Evolutionary conservation across 2,113 vertebrate genomes (phyloP).

Genomic region (Haliaeetus leucogaster): DNA sequence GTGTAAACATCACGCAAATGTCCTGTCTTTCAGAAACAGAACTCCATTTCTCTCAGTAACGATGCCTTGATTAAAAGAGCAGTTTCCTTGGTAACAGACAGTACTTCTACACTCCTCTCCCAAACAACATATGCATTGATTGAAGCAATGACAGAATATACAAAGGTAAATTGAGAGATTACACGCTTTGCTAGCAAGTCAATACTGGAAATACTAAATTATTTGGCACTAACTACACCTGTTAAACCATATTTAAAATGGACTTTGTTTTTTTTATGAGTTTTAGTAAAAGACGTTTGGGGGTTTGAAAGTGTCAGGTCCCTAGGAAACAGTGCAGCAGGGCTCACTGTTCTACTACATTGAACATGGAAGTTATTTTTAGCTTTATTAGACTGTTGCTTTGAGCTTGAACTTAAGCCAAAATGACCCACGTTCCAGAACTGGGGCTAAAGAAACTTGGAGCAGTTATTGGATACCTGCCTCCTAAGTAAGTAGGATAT

Average conservation of each 20-base stretch:
- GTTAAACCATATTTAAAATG: background rate
- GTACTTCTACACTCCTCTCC: conserved; percentile 78
- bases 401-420: background rate
- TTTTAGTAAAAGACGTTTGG: background rate
- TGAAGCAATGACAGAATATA: conserved; percentile 80
- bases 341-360: background rate
- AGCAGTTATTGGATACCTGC: background rate
- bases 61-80: conserved; percentile 76
- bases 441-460: background rate
- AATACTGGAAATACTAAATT: background rate
- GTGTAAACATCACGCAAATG: accelerated
- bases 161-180: conserved; percentile 59
- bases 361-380: background rate
- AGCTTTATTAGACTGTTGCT: background rate
- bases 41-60: conserved; percentile 66
- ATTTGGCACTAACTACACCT: background rate
- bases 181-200: background rate
- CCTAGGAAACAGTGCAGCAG: accelerated
- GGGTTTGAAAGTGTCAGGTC: background rate
- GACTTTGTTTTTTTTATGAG: background rate
- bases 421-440: background rate
- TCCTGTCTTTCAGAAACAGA: conserved; percentile 70
- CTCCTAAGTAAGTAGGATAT: background rate
- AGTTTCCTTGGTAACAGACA: conserved; percentile 77
- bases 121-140: conserved; percentile 77